Evolutionary conservation across 2,888 invertebrate genomes (phyloP).

Genomic region (Tipula helvola): DNA sequence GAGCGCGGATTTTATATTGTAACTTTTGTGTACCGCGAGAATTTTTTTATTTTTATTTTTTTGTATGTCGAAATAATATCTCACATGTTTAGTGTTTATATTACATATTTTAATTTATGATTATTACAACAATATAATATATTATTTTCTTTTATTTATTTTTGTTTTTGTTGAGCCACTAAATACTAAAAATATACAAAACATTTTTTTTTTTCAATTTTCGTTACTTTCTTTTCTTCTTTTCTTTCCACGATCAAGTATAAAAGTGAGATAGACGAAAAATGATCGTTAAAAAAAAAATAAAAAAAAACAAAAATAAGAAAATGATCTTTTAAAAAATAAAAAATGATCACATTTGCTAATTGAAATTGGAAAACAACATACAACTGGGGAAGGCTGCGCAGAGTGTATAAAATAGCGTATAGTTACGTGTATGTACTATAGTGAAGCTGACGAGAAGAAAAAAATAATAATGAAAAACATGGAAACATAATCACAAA

Average conservation of each 20-base stretch:
- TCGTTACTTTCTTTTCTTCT: neutral
- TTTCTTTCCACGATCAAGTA: neutral
- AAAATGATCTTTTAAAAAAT: neutral
- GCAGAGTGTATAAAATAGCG: neutral
- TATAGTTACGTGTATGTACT: neutral
- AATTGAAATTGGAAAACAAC: neutral
- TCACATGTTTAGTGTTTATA: neutral
- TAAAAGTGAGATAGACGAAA: neutral
- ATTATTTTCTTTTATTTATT: neutral
- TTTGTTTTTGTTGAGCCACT: neutral
- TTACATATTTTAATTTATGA: neutral
- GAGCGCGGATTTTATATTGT: neutral
- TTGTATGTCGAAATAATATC: neutral
- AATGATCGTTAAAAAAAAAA: neutral
- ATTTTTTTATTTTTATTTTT: neutral
- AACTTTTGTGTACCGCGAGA: neutral
- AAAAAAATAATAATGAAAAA: neutral
- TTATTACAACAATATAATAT: neutral
- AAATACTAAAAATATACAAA: neutral
- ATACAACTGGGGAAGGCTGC: neutral
- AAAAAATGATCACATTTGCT: conserved; percentile 4
- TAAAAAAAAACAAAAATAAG: neutral
- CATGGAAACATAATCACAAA: neutral
- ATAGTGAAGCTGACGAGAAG: neutral
- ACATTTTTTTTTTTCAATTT: neutral